phyloP scores from a whole-genome alignment of 2,888 invertebrate genomes.

The Platerodrilus igneus region DNA sequence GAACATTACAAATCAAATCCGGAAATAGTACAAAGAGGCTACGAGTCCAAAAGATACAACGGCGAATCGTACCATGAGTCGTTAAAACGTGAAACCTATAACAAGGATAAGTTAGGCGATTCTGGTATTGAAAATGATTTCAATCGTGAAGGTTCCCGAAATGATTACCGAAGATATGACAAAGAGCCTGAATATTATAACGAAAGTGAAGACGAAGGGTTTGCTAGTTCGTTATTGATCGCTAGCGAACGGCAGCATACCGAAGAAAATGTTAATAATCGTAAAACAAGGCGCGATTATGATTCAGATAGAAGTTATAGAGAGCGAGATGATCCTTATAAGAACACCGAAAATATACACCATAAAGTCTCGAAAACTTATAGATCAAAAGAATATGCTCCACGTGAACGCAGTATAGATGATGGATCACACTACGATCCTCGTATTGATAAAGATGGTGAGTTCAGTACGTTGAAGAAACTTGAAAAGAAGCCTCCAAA shows the following conservation, averaged over 20 bases:
- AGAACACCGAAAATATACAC: constrained; percentile 47
- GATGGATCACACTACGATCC: constrained; percentile 65
- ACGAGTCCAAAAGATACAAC: constrained; percentile 49
- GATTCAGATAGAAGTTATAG: constrained; percentile 36
- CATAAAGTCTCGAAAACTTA: constrained; percentile 50
- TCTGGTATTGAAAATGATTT: constrained; percentile 81
- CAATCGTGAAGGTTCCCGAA: constrained; percentile 61
- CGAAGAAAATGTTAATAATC: constrained; percentile 54
- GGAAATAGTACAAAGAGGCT: constrained; percentile 52
- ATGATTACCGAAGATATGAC: constrained; percentile 29
- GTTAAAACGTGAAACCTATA: constrained; percentile 56
- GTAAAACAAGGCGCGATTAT: constrained; percentile 31
- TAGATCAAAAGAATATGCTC: constrained; percentile 48
- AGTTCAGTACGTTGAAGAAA: constrained; percentile 43
- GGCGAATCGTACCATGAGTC: constrained; percentile 56
- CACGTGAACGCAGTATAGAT: constrained; percentile 59
- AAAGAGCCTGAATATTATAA: constrained; percentile 42
- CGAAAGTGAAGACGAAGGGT: constrained; percentile 69
- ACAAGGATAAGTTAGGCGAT: constrained; percentile 65
- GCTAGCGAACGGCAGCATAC: constrained; percentile 71
- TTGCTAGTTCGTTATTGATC: constrained; percentile 63
- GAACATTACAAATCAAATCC: constrained; percentile 60
- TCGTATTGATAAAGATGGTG: constrained; percentile 54
- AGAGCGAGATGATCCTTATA: constrained; percentile 36
- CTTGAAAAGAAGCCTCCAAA: constrained; percentile 54